Conservation (phyloP, 2,888 invertebrate genomes). For the Apamea crenata region DNA sequence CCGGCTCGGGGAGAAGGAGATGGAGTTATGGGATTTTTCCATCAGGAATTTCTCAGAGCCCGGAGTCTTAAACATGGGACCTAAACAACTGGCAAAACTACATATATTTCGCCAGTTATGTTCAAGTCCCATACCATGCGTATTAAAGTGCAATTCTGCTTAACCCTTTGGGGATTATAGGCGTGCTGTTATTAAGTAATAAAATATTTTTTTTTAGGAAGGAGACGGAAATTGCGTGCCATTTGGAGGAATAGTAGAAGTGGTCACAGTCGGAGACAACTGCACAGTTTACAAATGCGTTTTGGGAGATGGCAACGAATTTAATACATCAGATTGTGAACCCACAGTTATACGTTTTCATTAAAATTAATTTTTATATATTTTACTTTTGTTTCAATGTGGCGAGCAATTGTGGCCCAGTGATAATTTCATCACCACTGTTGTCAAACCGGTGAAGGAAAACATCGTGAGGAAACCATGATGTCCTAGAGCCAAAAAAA, state of each 20-base stretch:
- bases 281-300: constrained; percentile 39
- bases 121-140: too few species aligned
- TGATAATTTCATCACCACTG: neutral
- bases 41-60: neutral
- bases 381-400: neutral
- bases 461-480: neutral
- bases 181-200: neutral
- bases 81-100: too few species aligned
- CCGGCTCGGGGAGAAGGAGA: neutral
- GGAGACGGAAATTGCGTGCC: constrained; percentile 16
- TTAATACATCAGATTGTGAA: constrained; percentile 33
- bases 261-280: constrained; percentile 11
- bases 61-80: too few species aligned
- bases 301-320: constrained; percentile 26
- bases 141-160: neutral
- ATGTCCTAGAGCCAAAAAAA: neutral
- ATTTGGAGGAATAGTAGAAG: constrained; percentile 28
- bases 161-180: neutral
- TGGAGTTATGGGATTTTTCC: neutral
- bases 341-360: neutral
- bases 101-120: too few species aligned
- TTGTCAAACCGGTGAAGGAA: neutral
- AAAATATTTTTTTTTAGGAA: constrained; percentile 12
- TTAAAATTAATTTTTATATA: neutral
- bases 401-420: neutral